Conservation (phyloP, 2,888 invertebrate species). For the Apamea monoglypha region DNA sequence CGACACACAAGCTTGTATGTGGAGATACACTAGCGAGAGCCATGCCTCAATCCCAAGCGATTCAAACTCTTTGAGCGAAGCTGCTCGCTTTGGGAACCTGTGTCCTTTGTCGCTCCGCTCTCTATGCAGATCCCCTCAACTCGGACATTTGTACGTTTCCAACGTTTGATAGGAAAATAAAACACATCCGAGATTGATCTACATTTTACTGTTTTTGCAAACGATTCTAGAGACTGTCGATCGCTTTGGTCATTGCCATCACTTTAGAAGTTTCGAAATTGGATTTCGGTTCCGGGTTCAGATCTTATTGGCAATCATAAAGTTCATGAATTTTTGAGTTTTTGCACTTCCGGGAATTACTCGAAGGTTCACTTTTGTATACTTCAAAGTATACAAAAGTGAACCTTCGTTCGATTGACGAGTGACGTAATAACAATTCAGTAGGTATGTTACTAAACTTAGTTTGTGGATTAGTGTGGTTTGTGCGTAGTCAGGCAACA, state of each 20-base stretch:
- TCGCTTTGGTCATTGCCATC: slow-evolving; percentile 60
- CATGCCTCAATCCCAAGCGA: slow-evolving; percentile 68
- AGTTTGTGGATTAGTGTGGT: slow-evolving; percentile 69
- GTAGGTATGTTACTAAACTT: slow-evolving; percentile 12
- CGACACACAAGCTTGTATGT: slow-evolving; percentile 45
- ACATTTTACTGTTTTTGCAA: slow-evolving; percentile 59
- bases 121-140: slow-evolving; percentile 70
- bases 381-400: too few relatives aligned
- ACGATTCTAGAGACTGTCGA: slow-evolving; percentile 52
- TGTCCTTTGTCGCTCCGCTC: slow-evolving; percentile 71
- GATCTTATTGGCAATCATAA: slow-evolving; percentile 62
- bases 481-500: slow-evolving; percentile 64
- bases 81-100: slow-evolving; percentile 66
- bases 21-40: slow-evolving; percentile 60
- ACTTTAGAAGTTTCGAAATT: slow-evolving; percentile 62
- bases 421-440: slow-evolving; percentile 22
- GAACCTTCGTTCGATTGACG: slow-evolving; percentile 30
- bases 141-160: slow-evolving; percentile 71
- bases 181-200: slow-evolving; percentile 62
- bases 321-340: slow-evolving; percentile 54
- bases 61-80: slow-evolving; percentile 71
- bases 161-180: slow-evolving; percentile 72
- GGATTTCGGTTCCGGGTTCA: slow-evolving; percentile 53
- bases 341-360: slow-evolving; percentile 36
- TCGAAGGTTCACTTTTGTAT: slow-evolving; percentile 12